Conservation (phyloP, 2,113 vertebrate genomes). For the Prochilodus magdalenae region DNA sequence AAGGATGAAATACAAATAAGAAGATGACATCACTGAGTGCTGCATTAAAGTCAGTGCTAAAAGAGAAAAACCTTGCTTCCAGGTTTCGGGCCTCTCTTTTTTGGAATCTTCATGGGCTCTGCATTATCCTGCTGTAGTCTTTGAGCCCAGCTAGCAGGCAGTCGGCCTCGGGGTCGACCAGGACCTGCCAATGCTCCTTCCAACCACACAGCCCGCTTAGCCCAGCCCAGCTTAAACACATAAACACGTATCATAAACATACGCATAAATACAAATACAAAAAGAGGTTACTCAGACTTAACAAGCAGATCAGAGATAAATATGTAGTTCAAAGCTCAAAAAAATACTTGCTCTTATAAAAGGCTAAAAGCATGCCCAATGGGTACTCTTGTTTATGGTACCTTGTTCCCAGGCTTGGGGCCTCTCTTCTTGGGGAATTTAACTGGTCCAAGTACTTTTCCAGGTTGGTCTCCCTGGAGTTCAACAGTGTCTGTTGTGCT, state of each 20-base stretch:
- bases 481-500: constrained; percentile 66
- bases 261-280: not conserved
- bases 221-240: constrained; percentile 73
- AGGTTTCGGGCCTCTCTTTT: constrained; percentile 97
- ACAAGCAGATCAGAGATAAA: not conserved
- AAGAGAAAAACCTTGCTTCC: constrained; percentile 89
- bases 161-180: constrained; percentile 84
- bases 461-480: constrained; percentile 68
- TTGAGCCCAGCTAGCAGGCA: constrained; percentile 81
- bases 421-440: constrained; percentile 97
- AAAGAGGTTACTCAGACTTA: not conserved
- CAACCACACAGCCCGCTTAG: constrained; percentile 78
- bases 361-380: not conserved
- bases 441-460: constrained; percentile 86
- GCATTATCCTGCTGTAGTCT: constrained; percentile 79
- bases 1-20: not conserved
- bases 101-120: constrained; percentile 93
- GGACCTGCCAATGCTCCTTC: constrained; percentile 86
- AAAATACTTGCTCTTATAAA: not conserved
- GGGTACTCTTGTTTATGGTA: constrained; percentile 55
- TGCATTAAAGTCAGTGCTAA: not conserved
- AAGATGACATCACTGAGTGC: not conserved
- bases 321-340: not conserved
- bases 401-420: constrained; percentile 97
- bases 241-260: no score